Percentiles rank a stretch among this genome's conserved stretches.
Evolutionary conservation across 92 coral and sea anemone species (phyloP).

Genomic region (Epizoanthus stellaris): DNA sequence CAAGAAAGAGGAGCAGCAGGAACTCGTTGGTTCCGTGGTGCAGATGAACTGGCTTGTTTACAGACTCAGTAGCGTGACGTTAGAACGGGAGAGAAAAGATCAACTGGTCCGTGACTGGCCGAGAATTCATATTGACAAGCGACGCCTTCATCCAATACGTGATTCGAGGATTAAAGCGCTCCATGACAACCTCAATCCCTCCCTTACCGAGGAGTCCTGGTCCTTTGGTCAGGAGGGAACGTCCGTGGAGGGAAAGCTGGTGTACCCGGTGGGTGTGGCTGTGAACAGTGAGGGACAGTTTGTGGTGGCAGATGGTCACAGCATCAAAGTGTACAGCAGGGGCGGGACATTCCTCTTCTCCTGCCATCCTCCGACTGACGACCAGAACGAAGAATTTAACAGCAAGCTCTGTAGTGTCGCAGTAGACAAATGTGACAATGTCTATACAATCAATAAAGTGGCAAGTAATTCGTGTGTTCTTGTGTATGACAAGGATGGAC

Average conservation of each 20-base stretch:
- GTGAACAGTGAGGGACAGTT: slow-evolving; percentile 35
- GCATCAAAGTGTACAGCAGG: slow-evolving; percentile 23
- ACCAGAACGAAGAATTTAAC: neutral
- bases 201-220: no score
- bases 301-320: neutral
- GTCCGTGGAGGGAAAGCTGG: neutral
- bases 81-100: neutral
- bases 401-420: neutral
- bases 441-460: neutral
- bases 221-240: neutral
- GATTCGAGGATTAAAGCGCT: neutral
- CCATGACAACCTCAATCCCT: no score
- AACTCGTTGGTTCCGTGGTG: no score
- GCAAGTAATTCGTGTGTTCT: neutral
- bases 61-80: neutral
- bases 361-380: neutral
- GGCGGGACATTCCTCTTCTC: no score
- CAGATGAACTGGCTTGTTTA: slow-evolving; percentile 16
- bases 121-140: neutral
- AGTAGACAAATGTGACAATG: neutral
- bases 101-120: slow-evolving; percentile 8
- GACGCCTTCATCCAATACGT: slow-evolving; percentile 20
- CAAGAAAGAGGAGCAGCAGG: neutral
- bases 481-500: neutral
- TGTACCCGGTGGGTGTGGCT: slow-evolving; percentile 35